Percentiles rank a stretch among this genome's conserved stretches.
Evolutionary conservation across 2,113 vertebrate genomes (phyloP).

Genomic region (Pteruthius melanotis): DNA sequence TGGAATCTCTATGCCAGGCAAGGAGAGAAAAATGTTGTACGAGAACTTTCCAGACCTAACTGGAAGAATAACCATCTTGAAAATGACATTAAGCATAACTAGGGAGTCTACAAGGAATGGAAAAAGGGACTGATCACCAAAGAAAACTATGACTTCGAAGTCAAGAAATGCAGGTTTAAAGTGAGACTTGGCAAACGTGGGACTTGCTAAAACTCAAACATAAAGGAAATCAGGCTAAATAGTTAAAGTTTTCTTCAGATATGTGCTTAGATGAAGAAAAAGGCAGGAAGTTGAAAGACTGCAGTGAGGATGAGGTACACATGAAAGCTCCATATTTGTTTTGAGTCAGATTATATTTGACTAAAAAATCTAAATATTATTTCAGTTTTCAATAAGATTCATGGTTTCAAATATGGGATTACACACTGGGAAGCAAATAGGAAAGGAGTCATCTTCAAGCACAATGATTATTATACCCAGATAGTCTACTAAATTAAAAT

Average conservation of each 20-base stretch:
- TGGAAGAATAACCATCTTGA: slow-evolving; percentile 44
- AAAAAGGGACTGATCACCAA: slow-evolving; percentile 34
- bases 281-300: neutral
- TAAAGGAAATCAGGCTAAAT: neutral
- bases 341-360: neutral
- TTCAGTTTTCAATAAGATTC: neutral
- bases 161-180: slow-evolving; percentile 28
- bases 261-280: neutral
- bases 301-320: neutral
- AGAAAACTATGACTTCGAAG: slow-evolving; percentile 27
- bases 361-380: neutral
- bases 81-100: slow-evolving; percentile 27
- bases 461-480: neutral
- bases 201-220: neutral
- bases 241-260: neutral
- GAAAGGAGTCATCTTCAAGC: neutral
- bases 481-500: neutral
- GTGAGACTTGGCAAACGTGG: neutral
- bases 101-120: neutral
- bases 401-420: neutral
- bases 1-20: slow-evolving; percentile 38
- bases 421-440: neutral
- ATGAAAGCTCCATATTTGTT: neutral
- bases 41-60: slow-evolving; percentile 22
- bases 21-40: neutral